phyloP scores from a whole-genome alignment of 2,113 vertebrate genomes.

The Amazona vittata region DNA sequence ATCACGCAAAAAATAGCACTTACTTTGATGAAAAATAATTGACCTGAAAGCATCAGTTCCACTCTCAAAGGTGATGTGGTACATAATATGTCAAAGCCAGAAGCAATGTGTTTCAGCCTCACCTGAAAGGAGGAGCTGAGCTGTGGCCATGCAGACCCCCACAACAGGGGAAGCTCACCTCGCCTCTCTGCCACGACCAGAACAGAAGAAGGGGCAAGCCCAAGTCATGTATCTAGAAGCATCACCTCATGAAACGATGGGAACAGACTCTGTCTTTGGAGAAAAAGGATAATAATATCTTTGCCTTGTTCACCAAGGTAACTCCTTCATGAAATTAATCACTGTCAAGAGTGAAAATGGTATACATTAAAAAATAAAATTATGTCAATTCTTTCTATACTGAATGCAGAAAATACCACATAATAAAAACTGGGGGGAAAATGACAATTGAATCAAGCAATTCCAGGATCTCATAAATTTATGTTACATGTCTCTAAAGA shows the following conservation, averaged over 20 bases:
- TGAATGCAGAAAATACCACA: neutral
- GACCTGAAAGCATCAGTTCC: neutral
- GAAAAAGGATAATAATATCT: neutral
- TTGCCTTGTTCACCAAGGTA: neutral
- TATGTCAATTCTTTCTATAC: neutral
- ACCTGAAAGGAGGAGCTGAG: neutral
- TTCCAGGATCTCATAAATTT: neutral
- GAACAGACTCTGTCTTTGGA: neutral
- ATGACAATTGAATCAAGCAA: neutral
- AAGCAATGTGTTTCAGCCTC: neutral
- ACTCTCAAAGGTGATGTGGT: neutral
- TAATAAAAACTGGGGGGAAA: neutral
- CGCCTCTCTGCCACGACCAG: neutral
- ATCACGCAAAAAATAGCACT: neutral
- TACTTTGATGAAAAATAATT: neutral
- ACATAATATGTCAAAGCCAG: neutral
- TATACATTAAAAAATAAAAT: neutral
- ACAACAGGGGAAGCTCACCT: neutral
- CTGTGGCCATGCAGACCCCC: neutral
- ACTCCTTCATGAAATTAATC: neutral
- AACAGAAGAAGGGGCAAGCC: neutral
- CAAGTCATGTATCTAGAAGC: neutral
- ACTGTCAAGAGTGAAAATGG: neutral
- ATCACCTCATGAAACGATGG: neutral
- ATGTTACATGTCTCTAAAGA: constrained; percentile 12